Conservation (phyloP, 2,113 vertebrate genomes). For the Muntiacus reevesi region DNA sequence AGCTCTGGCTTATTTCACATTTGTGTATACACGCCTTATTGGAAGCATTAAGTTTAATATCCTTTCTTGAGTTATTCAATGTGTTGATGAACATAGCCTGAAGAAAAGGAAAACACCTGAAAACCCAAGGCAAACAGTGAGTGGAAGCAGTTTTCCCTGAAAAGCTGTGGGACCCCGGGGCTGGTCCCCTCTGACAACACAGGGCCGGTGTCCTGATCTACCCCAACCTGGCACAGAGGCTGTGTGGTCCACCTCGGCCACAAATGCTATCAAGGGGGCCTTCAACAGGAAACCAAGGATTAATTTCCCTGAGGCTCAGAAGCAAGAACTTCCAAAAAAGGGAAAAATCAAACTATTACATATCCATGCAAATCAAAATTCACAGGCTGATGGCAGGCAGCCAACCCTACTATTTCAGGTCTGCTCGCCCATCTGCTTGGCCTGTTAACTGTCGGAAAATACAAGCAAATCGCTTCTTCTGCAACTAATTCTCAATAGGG, state of each 20-base stretch:
- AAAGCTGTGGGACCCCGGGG: conserved; percentile 17
- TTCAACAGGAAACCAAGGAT: conserved; percentile 78
- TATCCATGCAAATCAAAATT: conserved; percentile 84
- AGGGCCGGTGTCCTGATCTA: conserved; percentile 47
- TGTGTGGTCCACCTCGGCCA: conserved; percentile 24
- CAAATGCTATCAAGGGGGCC: conserved; percentile 62
- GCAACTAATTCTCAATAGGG: conserved; percentile 80
- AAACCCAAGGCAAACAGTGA: conserved; percentile 24
- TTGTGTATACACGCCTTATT: background rate
- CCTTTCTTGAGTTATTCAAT: background rate
- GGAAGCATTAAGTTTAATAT: background rate
- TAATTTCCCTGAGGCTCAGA: conserved; percentile 76
- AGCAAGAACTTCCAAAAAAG: conserved; percentile 79
- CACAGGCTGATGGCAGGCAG: conserved; percentile 80
- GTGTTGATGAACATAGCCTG: background rate
- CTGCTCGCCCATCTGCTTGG: conserved; percentile 84
- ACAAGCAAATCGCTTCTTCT: conserved; percentile 83
- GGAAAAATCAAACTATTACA: conserved; percentile 81
- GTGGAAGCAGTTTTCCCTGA: conserved; percentile 21
- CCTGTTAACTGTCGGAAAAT: conserved; percentile 81
- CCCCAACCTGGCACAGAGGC: background rate
- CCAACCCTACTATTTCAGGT: conserved; percentile 82
- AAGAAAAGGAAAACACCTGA: conserved; percentile 45
- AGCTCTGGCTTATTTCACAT: background rate
- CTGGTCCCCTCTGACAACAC: conserved; percentile 39